phyloP scores from a whole-genome alignment of 2,797 vertebrate genomes.

The Pseudotriccus pelzelni region DNA sequence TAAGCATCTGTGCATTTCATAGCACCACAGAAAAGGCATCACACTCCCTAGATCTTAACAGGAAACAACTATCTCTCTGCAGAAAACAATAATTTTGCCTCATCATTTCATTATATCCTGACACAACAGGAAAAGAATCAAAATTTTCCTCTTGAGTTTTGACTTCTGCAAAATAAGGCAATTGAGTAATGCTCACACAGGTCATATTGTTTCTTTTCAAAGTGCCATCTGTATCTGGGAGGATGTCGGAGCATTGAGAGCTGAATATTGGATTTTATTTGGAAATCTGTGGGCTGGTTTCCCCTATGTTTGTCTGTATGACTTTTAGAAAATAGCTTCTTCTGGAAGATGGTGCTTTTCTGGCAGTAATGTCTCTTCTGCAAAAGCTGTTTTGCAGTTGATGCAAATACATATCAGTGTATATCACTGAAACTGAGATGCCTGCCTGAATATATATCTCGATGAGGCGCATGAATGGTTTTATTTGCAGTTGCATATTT shows the following conservation, averaged over 20 bases:
- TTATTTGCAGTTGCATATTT: not conserved
- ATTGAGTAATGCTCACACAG: not conserved
- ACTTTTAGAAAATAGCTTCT: not conserved
- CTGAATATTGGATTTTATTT: not conserved
- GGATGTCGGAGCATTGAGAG: not conserved
- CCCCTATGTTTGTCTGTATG: not conserved
- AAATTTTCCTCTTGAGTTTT: not conserved
- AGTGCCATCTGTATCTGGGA: not conserved
- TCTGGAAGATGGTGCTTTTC: not conserved
- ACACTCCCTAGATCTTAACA: not conserved
- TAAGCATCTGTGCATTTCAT: not conserved
- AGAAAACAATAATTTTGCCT: not conserved
- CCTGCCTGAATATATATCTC: not conserved
- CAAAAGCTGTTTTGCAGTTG: not conserved
- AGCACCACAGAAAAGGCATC: not conserved
- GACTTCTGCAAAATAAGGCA: not conserved
- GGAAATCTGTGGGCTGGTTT: not conserved
- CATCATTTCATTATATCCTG: not conserved
- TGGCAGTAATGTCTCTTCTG: not conserved
- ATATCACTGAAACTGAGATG: not conserved
- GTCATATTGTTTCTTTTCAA: not conserved
- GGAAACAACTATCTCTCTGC: not conserved
- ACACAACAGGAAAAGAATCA: not conserved
- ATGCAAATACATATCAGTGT: not conserved
- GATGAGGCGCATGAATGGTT: not conserved